phyloP scores from a whole-genome alignment of 2,113 vertebrate genomes.

The Oreochromis tanganicae region DNA sequence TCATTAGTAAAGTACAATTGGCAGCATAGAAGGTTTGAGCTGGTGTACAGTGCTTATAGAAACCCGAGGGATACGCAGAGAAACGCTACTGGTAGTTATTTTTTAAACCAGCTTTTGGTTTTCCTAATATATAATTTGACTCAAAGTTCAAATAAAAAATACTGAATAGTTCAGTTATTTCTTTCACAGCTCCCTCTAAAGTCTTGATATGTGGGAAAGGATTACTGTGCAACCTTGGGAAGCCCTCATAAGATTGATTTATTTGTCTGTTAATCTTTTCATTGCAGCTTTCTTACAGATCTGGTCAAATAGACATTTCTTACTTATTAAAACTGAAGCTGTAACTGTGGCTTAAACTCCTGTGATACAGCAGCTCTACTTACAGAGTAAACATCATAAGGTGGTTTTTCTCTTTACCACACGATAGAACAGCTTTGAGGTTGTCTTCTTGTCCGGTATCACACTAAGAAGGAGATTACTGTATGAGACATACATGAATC shows the following conservation, averaged over 20 bases:
- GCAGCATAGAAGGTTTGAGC: neutral
- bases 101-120: neutral
- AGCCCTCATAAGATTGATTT: neutral
- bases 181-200: neutral
- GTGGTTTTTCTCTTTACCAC: neutral
- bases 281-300: neutral
- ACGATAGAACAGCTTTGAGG: neutral
- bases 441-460: neutral
- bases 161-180: neutral
- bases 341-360: neutral
- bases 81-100: neutral
- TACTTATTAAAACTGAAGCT: neutral
- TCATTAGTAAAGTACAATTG: neutral
- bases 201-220: neutral
- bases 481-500: neutral
- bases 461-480: neutral
- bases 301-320: neutral
- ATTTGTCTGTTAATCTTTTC: neutral
- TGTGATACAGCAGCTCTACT: neutral
- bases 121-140: neutral
- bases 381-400: neutral
- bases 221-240: neutral
- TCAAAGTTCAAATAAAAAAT: neutral
- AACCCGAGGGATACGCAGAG: accelerated
- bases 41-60: accelerated